phyloP scores from a whole-genome alignment of 2,888 invertebrate species.

The Julus scanicus region DNA sequence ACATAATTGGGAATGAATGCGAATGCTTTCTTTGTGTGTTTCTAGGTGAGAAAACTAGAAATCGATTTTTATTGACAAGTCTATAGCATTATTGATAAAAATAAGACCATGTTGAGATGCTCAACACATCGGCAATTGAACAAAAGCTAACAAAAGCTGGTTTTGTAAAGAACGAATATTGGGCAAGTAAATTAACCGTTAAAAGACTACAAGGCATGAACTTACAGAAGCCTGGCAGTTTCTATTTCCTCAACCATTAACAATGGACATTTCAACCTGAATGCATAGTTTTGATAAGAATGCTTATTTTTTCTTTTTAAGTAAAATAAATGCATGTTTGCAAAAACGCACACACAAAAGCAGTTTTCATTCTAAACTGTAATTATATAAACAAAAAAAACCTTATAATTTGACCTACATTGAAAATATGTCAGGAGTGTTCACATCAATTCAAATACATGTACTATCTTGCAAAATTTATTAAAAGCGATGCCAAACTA shows the following conservation, averaged over 20 bases:
- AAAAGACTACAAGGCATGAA: not conserved
- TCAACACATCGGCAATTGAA: not conserved
- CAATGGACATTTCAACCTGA: not conserved
- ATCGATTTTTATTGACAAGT: not conserved
- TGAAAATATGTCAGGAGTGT: not conserved
- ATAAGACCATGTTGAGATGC: not conserved
- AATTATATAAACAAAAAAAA: slow-evolving; percentile 34
- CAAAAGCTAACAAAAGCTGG: not conserved
- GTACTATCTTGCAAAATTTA: not conserved
- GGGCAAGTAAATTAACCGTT: not conserved
- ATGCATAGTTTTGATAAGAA: slow-evolving; percentile 40
- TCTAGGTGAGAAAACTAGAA: not conserved
- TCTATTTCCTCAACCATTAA: not conserved
- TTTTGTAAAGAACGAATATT: not conserved
- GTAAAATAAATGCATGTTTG: not conserved
- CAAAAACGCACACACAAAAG: not conserved
- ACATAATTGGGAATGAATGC: not conserved
- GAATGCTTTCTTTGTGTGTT: not conserved
- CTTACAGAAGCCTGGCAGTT: not conserved
- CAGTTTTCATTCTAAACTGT: not conserved
- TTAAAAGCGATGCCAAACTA: not conserved
- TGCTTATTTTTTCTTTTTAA: not conserved
- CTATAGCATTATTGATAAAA: not conserved
- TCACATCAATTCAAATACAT: not conserved
- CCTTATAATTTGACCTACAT: slow-evolving; percentile 24